Percentiles rank a stretch among this genome's conserved stretches.
phyloP scores from a whole-genome alignment of 2,888 invertebrate species.

The Macaria notata region DNA sequence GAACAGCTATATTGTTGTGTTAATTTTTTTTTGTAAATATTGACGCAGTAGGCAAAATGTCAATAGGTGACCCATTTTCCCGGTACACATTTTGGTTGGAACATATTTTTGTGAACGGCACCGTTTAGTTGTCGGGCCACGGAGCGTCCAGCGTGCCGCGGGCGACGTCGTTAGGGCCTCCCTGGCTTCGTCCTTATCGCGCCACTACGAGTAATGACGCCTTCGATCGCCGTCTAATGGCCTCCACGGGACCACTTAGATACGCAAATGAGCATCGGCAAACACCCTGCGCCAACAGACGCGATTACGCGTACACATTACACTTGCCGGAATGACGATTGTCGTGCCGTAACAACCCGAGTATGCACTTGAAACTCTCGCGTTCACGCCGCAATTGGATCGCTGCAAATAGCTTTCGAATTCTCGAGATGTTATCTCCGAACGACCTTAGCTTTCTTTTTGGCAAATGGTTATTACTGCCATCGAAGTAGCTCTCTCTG shows the following conservation, averaged over 20 bases:
- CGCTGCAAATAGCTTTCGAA: conserved; percentile 18
- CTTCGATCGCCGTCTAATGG: conserved; percentile 79
- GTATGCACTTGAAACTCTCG: conserved; percentile 20
- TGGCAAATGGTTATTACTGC: conserved; percentile 10
- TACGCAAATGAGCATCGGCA: conserved; percentile 80
- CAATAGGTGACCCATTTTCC: conserved; percentile 39
- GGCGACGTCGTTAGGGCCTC: conserved; percentile 66
- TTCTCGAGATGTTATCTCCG: conserved; percentile 17
- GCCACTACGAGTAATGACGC: conserved; percentile 75
- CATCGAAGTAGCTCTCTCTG: background rate
- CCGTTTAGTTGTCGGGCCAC: conserved; percentile 33
- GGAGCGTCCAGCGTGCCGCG: conserved; percentile 64
- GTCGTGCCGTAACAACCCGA: conserved; percentile 23
- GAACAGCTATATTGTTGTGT: too few species aligned
- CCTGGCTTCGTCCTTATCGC: conserved; percentile 71
- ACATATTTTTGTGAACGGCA: conserved; percentile 45
- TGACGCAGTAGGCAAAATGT: conserved; percentile 18
- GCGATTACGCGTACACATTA: conserved; percentile 50
- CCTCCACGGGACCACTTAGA: conserved; percentile 77
- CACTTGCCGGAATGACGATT: conserved; percentile 44
- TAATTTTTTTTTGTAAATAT: background rate
- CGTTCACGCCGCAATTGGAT: conserved; percentile 16
- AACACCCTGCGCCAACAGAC: conserved; percentile 53
- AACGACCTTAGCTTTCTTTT: conserved; percentile 18
- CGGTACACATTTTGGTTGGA: conserved; percentile 32